Evolutionary conservation across 2,888 invertebrate species (phyloP), one percentile per base, ranked within the genome.

Genomic region (Theodoxus fluviatilis): DNA sequence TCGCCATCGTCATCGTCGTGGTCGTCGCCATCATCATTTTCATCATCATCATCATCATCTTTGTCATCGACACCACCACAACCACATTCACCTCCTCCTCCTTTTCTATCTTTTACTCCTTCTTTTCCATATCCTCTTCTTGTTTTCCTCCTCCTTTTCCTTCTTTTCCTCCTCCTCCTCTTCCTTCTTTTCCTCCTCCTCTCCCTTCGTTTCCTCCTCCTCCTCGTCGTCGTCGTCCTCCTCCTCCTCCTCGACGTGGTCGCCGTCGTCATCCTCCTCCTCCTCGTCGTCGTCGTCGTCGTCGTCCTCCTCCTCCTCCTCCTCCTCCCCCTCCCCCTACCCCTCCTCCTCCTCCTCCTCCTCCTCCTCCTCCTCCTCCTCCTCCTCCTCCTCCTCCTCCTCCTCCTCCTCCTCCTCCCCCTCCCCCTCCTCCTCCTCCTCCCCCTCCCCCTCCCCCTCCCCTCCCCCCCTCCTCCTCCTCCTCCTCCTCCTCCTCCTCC

Each of bases 251-350:
- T 22, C 33, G 63, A 22, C 15, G 33, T 28, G 15, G 22, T 33
- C 28, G 22, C n/a, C 43, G 6, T 43, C 43, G 12, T 43, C 28
- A 47, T 38, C 43, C 33, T 66, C 66, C 28, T 28, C 9, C 47
- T 66, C 33, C 47, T 43, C 12, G 47, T 66, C n/a, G 15, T 28
- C 28, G 31, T 43, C 28, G 3, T 43, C 28, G 47, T 28, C 28
- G 47, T 43, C 47, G 28, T 28, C n/a, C 47, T 40, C 31, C 22
- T 35, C 22, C 68, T 61, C 63, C 33, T 37, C 43, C 71, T 68
- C 59, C 22, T 59, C 69, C 71, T 59, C 67, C 59, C 59, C 37
- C 67, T 69, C 59, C 25, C 57, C 69, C 71, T 59, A 40, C 69
- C 59, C 9, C 59, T 40, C 69, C 31, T 28, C 43, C 28, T 33